These are phyloP conservation scores for Lathronympha strigana DNA, from an alignment of 2,888 invertebrate genomes.

Conservation along the genomic window DNA sequence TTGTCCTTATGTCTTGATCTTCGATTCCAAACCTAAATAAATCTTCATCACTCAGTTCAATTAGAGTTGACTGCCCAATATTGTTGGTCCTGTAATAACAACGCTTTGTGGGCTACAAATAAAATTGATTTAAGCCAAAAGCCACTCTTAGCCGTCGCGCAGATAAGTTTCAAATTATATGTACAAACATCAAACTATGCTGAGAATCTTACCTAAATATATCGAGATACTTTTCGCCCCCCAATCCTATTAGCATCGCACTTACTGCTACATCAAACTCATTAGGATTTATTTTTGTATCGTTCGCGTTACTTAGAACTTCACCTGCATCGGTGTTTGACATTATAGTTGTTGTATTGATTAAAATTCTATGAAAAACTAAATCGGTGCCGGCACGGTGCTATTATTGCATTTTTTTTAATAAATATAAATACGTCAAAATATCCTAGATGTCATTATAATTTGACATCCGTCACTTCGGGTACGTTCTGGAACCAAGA, in stretches of 20 bases:
- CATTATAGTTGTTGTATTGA: conserved; percentile 34
- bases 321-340: conserved; percentile 45
- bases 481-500: no score
- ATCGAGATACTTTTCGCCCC: conserved; percentile 74
- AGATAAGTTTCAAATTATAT: not conserved
- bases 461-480: not conserved
- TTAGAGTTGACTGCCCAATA: conserved; percentile 73
- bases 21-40: conserved; percentile 71
- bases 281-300: conserved; percentile 64
- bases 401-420: not conserved
- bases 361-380: not conserved
- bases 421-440: not conserved
- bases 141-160: not conserved
- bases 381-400: not conserved
- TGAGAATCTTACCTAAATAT: conserved; percentile 67
- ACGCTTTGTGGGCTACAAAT: not conserved
- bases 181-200: not conserved
- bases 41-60: conserved; percentile 74
- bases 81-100: conserved; percentile 64
- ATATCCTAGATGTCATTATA: no score
- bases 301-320: conserved; percentile 44
- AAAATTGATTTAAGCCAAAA: conserved; percentile 3
- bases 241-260: conserved; percentile 68
- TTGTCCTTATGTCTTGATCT: conserved; percentile 62
- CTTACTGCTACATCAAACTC: conserved; percentile 72